Base-by-base conservation (phyloP, 2,888 invertebrate genomes). In the Drosophila lutescens region DNA sequence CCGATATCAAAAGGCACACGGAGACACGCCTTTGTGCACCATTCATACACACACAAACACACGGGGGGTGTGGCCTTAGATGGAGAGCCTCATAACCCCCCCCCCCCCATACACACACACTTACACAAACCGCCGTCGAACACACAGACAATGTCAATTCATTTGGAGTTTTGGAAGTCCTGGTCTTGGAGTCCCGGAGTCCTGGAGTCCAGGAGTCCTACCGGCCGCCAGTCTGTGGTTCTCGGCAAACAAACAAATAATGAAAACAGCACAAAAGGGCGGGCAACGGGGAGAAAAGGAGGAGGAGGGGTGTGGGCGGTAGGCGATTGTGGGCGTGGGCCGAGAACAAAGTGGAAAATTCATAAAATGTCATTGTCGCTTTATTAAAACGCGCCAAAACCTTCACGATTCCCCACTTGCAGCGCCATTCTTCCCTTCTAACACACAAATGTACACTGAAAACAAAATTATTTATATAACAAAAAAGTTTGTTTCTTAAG, bases 351-450 rank as follows among this genome's bases (percentile, higher is more conserved):
- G 83, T 87, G 88, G 86, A 88, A 84, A 84, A 84, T 84, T 84
- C 83, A 84, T 84, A 84, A 84, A 84, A 84, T 86, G 83, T 88
- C 88, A 84, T 84, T 84, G 83, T 84, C 88, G 88, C 83, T 88
- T 84, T 84, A 88, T 84, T 88, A 84, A 84, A 84, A 86, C 86
- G 80, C 83, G 88, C 86, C 88, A 83, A 83, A 83, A 79, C 75
- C 86, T 65, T 54, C 67, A 65, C 51, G 66, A 44, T 40, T 32
- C 20, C 43, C 50, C 65, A 43, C 51, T 36, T 32, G 61, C 60
- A 73, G 69, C 66, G 66, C 76, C 61, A 60, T 58, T 38, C 41
- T 30, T 32, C 62, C 63, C 55, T 34, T 57, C 49, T 46, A 54
- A 58, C 34, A 61, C 62, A 63, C 63, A 80, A 51, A 66, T 34